These are phyloP conservation scores for Tenthredo scrophulariae DNA, from an alignment of 2,888 invertebrate genomes.

Conservation along the genomic window DNA sequence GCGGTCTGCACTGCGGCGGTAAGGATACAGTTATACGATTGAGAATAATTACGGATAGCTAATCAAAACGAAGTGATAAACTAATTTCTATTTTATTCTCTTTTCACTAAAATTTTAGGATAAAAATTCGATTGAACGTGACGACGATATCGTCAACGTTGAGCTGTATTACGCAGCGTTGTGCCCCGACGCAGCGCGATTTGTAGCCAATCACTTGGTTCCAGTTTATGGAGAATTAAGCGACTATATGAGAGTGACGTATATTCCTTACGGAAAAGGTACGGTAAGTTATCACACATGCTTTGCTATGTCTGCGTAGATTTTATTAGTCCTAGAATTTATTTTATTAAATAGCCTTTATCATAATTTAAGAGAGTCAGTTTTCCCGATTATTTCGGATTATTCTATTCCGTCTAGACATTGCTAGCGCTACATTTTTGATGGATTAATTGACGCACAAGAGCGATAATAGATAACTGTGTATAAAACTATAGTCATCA, in stretches of 20 bases:
- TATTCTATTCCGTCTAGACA: not conserved
- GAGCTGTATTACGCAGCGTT: slow-evolving; percentile 81
- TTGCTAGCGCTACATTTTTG: not conserved
- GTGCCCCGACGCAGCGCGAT: slow-evolving; percentile 80
- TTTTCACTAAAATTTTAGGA: not conserved
- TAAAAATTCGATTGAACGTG: not conserved
- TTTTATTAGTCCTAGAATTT: not conserved
- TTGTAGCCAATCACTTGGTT: slow-evolving; percentile 78
- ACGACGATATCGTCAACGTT: slow-evolving; percentile 65
- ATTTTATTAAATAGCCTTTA: not conserved
- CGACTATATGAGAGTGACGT: slow-evolving; percentile 74
- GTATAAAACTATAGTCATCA: slow-evolving; percentile 4
- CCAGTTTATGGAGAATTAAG: slow-evolving; percentile 75
- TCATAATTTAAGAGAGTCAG: not conserved
- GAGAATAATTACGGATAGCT: not conserved
- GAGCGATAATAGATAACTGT: not conserved
- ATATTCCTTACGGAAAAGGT: slow-evolving; percentile 80
- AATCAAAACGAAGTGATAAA: not conserved
- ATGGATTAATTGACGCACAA: not conserved
- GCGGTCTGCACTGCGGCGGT: slow-evolving; percentile 14
- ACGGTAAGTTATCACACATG: slow-evolving; percentile 72
- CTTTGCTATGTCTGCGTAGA: not conserved
- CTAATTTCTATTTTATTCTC: not conserved
- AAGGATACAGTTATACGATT: not conserved
- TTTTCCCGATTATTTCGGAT: not conserved